A percentile compares a stretch with the other conserved stretches of the same genome.
Conservation (phyloP, 2,113 vertebrate species). For the Ailurus styani region DNA sequence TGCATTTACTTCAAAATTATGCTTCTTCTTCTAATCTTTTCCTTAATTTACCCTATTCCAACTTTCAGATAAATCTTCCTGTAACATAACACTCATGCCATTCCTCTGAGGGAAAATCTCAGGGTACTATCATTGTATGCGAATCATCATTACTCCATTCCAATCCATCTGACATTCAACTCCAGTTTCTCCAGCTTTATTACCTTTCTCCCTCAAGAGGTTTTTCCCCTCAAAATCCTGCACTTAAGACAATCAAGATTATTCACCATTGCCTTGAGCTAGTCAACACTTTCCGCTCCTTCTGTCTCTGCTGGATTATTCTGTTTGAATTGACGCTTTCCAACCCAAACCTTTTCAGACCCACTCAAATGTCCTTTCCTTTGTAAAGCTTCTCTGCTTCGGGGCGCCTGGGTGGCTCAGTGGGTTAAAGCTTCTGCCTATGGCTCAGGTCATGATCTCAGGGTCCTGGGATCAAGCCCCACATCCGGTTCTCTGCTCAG, state of each 20-base stretch:
- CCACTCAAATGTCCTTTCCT: neutral
- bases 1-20: neutral
- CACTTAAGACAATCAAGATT: neutral
- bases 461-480: too few relatives aligned
- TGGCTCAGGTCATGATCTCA: too few relatives aligned
- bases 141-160: neutral
- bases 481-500: too few relatives aligned
- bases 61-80: neutral
- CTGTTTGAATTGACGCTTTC: neutral
- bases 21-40: neutral
- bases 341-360: neutral
- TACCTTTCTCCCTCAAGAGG: neutral
- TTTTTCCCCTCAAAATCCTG: neutral
- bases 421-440: too few relatives aligned
- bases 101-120: too few relatives aligned
- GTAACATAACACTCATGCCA: too few relatives aligned
- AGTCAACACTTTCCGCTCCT: neutral
- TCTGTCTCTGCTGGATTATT: neutral
- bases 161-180: neutral
- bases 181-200: neutral
- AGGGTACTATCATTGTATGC: fast-evolving
- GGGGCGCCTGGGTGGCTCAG: too few relatives aligned
- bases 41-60: neutral
- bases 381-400: neutral
- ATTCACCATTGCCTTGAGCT: neutral